Conservation (phyloP, 2,113 vertebrate genomes). For the Eulacestoma nigropectus region DNA sequence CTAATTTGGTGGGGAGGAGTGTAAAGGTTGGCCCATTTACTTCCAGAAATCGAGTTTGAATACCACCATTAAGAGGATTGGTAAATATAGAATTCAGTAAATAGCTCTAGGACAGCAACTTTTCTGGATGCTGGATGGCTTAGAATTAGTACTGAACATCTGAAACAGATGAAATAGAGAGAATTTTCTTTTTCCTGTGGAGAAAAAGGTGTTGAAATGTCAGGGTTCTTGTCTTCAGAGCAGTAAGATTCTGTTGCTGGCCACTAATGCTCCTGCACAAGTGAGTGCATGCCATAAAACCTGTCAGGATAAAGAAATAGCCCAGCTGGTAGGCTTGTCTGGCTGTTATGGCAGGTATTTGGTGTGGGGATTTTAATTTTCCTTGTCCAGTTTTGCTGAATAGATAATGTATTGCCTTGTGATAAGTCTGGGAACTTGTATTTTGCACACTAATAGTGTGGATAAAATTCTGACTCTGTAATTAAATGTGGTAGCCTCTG, state of each 20-base stretch:
- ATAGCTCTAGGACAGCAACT: neutral
- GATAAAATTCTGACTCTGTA: neutral
- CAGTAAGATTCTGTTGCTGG: neutral
- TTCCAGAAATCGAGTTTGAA: neutral
- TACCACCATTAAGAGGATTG: neutral
- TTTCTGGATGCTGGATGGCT: neutral
- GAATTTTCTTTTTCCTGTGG: neutral
- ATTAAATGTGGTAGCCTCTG: neutral
- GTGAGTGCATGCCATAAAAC: neutral
- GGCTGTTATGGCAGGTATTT: neutral
- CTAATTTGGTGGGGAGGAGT: neutral
- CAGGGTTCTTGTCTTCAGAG: neutral
- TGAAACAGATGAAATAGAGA: neutral
- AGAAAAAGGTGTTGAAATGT: neutral
- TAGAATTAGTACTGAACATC: neutral
- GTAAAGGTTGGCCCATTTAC: rapidly evolving
- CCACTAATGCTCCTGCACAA: neutral
- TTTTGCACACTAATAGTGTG: neutral
- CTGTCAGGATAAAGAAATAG: neutral
- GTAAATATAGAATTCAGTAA: neutral
- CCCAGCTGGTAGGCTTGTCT: neutral
- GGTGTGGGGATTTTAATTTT: neutral
- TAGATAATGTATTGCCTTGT: neutral
- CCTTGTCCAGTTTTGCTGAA: neutral
- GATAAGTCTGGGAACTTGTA: neutral